Base-by-base conservation (phyloP, 2,888 invertebrate species). In the Drosophila kokeensis region DNA sequence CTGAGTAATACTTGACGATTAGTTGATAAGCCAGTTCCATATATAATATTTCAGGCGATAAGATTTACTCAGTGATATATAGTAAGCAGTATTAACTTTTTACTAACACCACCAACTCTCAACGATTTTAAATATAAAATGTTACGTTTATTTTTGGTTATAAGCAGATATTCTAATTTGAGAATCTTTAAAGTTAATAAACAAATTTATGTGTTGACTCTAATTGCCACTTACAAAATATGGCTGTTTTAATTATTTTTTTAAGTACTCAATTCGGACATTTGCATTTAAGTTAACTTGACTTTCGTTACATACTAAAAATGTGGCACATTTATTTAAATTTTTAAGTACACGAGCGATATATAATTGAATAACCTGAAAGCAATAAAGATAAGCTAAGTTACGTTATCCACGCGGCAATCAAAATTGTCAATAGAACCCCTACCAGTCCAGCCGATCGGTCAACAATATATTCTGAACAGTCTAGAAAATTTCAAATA, bases 21-120 rank as follows among this genome's bases (percentile, higher is more conserved):
- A 15, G 10, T 55, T 54, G 79, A 76, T 79, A 76, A 74, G 32
- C 53, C 48, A n/a, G 42, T 27, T 48, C 30, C 24, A 69, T 32
- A 32, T 32, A 64, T 64, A 63, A 54, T 27, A 58, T 52, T 68
- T 53, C 13, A 55, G 34, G 11, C 40, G 75, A 76, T 76, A 79
- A 76, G 79, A 59, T 59, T 59, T 45, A 36, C 24, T 50, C n/a
- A 32, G 7, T 57, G 42, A 60, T 53, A 65, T 36, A 45, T 18
- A 62, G 21, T 27, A 18, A 45, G 50, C 24, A 32, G 4, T 30
- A 15, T 21, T 15, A 21, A 21, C 7, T 13, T 45, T 13, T 45
- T 13, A 21, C 21, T 13, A 21, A 6, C 21, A 24, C 4, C 1
- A 45, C 7, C 45, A 45, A 7, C 21, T 13, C 13, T 13, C 13